Percentiles rank a stretch among this genome's conserved stretches.
These are phyloP conservation scores for Microcebus ravelobensis DNA, from an alignment of 2,113 vertebrate species.

Conservation along the genomic window DNA sequence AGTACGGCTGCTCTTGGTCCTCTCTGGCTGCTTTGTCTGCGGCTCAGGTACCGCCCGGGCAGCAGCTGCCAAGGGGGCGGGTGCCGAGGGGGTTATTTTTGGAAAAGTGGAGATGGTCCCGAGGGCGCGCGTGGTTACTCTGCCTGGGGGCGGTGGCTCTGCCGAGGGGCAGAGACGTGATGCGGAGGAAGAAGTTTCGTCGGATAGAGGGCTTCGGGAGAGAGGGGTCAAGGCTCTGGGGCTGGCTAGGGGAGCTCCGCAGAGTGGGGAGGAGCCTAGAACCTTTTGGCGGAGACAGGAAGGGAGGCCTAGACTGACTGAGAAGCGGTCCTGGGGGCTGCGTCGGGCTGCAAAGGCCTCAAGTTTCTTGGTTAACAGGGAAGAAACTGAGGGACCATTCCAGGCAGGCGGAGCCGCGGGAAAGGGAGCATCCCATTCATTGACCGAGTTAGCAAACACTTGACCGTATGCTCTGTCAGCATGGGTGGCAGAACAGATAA, in stretches of 20 bases:
- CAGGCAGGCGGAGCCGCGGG: not conserved
- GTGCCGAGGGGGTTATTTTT: not conserved
- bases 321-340: not conserved
- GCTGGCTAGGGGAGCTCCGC: not conserved
- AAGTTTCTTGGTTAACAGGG: not conserved
- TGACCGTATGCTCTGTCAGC: not conserved
- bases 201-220: not conserved
- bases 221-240: not conserved
- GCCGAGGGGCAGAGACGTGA: not conserved
- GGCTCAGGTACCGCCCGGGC: conserved; percentile 69
- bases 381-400: not conserved
- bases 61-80: not conserved
- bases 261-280: not conserved
- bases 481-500: not conserved
- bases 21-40: conserved; percentile 57
- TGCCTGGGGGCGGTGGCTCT: too few species aligned
- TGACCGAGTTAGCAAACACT: not conserved
- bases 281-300: not conserved
- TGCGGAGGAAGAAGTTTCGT: not conserved
- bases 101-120: not conserved
- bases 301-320: not conserved
- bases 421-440: not conserved
- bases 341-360: not conserved
- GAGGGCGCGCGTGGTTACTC: not conserved
- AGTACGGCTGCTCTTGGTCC: conserved; percentile 58